Evolutionary conservation across 2,113 vertebrate genomes (phyloP), one percentile per base, ranked within the genome.

Genomic region (Macroglossus sobrinus): DNA sequence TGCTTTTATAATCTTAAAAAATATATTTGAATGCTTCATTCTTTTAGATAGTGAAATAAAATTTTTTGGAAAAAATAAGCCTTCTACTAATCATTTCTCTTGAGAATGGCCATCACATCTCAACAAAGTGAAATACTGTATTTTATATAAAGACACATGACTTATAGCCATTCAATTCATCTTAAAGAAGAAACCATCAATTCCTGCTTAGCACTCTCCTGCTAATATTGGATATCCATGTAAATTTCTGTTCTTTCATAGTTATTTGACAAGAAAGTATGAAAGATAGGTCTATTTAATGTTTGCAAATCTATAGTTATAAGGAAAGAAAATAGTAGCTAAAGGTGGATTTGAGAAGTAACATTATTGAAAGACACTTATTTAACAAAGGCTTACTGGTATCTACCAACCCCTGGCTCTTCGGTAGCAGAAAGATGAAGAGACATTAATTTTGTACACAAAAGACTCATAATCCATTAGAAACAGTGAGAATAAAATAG

Each of bases 91-190:
- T 45, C 71, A 12, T 80, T 80, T 72, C 61, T 89, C 68, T 81
- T 85, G 68, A 95, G 28, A 92, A 89, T 11, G 87, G 21, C 71
- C 24, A 72, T 55, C 38, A n/a, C 38, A 92, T 92, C n/a, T 93
- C 45, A 95, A 40, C 8, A 72, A 91, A 93, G 15, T 64, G 30
- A 95, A 84, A 64, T 66, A 22, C 40, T 94, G 19, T 79, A 79
- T 40, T 24, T 85, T 43, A 79, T 18, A 86, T 35, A 78, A 28
- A 78, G 30, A 43, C 74, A 59, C 35, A 71, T 64, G 43, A 64
- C 33, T 30, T 68, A 22, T 53, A 38, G 69, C 9, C 57, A 66
- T 57, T 93, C 22, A 64, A 8, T 33, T 18, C 16, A 45, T 82
- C 63, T 78, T 55, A 40, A 59, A 59, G 43, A 85, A 78, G 75